These are phyloP conservation scores for Ametastegia equiseti DNA, from an alignment of 2,888 invertebrate species.

Conservation along the genomic window DNA sequence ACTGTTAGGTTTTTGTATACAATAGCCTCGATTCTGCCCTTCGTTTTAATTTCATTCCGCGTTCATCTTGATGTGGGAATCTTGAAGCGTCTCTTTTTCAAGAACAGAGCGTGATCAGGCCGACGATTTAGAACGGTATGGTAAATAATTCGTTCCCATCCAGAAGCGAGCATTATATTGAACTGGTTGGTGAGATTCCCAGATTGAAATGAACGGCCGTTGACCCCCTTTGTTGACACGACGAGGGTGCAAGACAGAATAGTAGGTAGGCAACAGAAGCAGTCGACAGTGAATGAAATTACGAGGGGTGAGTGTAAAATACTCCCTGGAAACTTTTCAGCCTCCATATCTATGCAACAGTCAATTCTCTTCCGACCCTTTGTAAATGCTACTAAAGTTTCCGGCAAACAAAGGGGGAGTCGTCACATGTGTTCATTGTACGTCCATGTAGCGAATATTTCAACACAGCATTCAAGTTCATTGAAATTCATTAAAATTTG, in stretches of 20 bases:
- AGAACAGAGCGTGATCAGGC: neutral
- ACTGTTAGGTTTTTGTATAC: neutral
- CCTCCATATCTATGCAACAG: neutral
- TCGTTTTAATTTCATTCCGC: neutral
- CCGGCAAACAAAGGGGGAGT: constrained; percentile 63
- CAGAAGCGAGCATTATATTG: neutral
- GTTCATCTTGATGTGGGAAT: neutral
- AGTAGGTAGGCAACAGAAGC: neutral
- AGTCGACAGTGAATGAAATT: constrained; percentile 32
- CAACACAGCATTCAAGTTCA: constrained; percentile 56
- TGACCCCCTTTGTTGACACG: constrained; percentile 38
- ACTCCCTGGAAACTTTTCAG: constrained; percentile 20
- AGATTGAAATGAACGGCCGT: constrained; percentile 41
- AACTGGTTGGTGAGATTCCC: constrained; percentile 6
- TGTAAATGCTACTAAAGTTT: constrained; percentile 57
- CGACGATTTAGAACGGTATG: neutral
- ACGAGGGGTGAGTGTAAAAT: constrained; percentile 31
- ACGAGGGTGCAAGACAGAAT: constrained; percentile 31
- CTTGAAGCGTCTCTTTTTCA: neutral
- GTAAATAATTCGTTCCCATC: constrained; percentile 10
- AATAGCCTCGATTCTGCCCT: neutral
- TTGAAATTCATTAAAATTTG: constrained; percentile 66
- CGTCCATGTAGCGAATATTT: neutral
- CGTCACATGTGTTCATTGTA: neutral
- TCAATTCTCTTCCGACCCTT: constrained; percentile 27